These are phyloP conservation scores for Drosophila fungiperda DNA, from an alignment of 2,888 invertebrate genomes.

Conservation along the genomic window DNA sequence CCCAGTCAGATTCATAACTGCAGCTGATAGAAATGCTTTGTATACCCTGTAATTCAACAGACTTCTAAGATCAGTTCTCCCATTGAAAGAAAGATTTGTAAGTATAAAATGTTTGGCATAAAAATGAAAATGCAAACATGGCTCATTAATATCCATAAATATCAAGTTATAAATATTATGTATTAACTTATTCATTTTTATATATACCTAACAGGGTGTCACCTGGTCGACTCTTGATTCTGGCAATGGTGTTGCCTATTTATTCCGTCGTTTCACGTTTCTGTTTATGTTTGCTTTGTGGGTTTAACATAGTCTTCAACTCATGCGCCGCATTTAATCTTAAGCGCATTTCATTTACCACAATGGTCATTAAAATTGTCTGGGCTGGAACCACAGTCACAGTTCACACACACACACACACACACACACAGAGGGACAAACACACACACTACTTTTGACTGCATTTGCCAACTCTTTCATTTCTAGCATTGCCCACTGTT, in stretches of 20 bases:
- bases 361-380: slow-evolving; percentile 73
- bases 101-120: no score
- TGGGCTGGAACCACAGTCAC: slow-evolving; percentile 39
- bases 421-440: no score
- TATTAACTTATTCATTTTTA: no score
- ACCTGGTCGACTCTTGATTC: not conserved
- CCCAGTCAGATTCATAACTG: slow-evolving; percentile 43
- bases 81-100: not conserved
- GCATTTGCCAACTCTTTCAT: slow-evolving; percentile 17
- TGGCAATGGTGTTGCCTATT: slow-evolving; percentile 1
- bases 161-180: not conserved
- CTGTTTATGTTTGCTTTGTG: slow-evolving; percentile 75
- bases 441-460: slow-evolving; percentile 2
- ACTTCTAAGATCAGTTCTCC: not conserved
- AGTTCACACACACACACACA: slow-evolving; percentile 13
- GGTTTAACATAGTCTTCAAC: slow-evolving; percentile 64
- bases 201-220: not conserved
- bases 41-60: slow-evolving; percentile 17
- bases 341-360: slow-evolving; percentile 79
- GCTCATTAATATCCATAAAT: not conserved
- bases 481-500: slow-evolving; percentile 39
- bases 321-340: slow-evolving; percentile 68
- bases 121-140: not conserved
- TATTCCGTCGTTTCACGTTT: slow-evolving; percentile 41
- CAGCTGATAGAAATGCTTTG: slow-evolving; percentile 11